Evolutionary conservation across 2,113 vertebrate genomes (phyloP).

Genomic region (Cyphomyrus discorhynchus): DNA sequence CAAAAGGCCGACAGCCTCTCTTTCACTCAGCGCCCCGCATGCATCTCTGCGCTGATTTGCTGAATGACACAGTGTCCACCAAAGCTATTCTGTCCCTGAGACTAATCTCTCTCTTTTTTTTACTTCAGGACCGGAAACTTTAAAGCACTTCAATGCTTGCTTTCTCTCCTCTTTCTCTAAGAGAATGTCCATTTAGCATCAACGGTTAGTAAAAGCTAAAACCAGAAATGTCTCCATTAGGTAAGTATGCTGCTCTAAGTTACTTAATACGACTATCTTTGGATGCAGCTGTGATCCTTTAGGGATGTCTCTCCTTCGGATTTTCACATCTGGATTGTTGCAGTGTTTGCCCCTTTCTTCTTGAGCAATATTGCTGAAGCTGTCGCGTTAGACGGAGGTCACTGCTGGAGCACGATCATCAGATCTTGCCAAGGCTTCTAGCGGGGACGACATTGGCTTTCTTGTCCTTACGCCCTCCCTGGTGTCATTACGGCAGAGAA

Average conservation of each 20-base stretch:
- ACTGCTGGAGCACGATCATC: neutral
- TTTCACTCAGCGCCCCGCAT: neutral
- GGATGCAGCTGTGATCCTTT: neutral
- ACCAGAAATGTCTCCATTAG: neutral
- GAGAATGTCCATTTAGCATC: neutral
- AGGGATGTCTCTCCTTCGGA: neutral
- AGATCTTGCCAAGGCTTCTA: neutral
- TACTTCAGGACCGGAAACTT: neutral
- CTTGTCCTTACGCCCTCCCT: neutral
- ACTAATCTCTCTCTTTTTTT: neutral
- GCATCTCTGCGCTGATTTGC: neutral
- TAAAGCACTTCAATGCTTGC: neutral
- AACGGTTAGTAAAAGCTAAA: neutral
- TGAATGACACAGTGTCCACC: neutral
- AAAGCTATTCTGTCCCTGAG: neutral
- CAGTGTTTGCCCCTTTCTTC: neutral
- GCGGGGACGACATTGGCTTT: neutral
- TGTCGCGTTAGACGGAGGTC: neutral
- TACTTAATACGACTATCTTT: neutral
- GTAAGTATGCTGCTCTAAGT: neutral
- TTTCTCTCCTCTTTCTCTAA: neutral
- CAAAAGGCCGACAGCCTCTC: neutral
- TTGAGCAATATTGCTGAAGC: neutral
- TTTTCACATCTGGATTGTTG: neutral
- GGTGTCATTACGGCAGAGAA: neutral